Conservation (phyloP, 1,140 invertebrate genomes). For the Ostrea edulis region DNA sequence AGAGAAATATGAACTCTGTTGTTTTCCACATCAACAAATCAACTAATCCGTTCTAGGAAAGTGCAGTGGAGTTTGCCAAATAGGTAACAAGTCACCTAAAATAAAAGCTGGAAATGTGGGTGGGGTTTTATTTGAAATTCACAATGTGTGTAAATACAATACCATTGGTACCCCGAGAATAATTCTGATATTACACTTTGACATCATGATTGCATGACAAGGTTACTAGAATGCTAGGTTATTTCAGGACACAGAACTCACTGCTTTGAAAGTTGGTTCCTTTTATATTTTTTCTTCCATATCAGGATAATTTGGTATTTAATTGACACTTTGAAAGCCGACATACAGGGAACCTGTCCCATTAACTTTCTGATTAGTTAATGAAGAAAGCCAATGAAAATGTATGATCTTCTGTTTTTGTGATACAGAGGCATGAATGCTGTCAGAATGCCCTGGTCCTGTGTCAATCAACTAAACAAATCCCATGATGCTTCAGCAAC, state of each 20-base stretch:
- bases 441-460: background rate
- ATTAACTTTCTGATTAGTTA: slow-evolving; percentile 8
- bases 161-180: background rate
- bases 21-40: slow-evolving; percentile 23
- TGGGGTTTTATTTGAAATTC: slow-evolving; percentile 18
- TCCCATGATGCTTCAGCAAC: background rate
- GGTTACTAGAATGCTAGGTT: background rate
- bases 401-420: background rate
- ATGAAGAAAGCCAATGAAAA: background rate
- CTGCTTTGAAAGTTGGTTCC: background rate
- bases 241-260: slow-evolving; percentile 26
- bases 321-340: background rate
- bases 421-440: background rate
- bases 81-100: background rate
- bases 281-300: background rate
- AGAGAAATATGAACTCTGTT: slow-evolving; percentile 21
- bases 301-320: background rate
- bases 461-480: background rate
- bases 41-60: background rate
- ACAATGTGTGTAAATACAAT: background rate
- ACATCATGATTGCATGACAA: slow-evolving; percentile 37
- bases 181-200: background rate
- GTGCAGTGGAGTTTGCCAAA: background rate
- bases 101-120: slow-evolving; percentile 5
- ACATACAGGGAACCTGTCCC: background rate